These are phyloP conservation scores for Drosophila nebulosa DNA, from an alignment of 1,140 invertebrate genomes.

Conservation along the genomic window DNA sequence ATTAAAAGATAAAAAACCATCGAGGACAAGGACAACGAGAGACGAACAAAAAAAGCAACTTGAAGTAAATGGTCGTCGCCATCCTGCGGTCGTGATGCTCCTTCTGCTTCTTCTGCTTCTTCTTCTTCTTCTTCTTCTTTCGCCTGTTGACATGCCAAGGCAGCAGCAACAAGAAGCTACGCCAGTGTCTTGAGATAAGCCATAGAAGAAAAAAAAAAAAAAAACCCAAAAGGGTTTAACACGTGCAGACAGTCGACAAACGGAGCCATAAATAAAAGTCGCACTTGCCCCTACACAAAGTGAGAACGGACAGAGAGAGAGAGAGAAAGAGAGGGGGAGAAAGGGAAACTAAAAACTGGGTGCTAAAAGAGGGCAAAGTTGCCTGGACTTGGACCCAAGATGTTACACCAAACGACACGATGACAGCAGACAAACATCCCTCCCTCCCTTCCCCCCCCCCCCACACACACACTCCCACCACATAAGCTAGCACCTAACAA, in stretches of 20 bases:
- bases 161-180: slow-evolving; percentile 33
- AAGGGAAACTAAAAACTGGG: slow-evolving; percentile 2
- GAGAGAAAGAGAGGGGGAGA: too few species aligned
- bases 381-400: slow-evolving; percentile 5
- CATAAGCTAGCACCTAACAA: slow-evolving; percentile 7
- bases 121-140: slow-evolving; percentile 16
- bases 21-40: not conserved
- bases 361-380: slow-evolving; percentile 3
- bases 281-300: slow-evolving; percentile 9
- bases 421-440: slow-evolving; percentile 40
- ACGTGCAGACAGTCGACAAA: slow-evolving; percentile 35
- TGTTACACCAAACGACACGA: slow-evolving; percentile 30
- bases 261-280: slow-evolving; percentile 58
- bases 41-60: not conserved
- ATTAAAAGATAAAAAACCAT: slow-evolving; percentile 58
- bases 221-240: slow-evolving; percentile 50
- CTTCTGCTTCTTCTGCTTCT: slow-evolving; percentile 16
- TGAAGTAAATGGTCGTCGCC: not conserved
- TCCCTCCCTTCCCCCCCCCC: slow-evolving; percentile 8
- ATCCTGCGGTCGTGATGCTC: slow-evolving; percentile 21
- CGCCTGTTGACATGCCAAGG: slow-evolving; percentile 53
- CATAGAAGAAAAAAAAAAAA: not conserved
- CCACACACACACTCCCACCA: slow-evolving; percentile 8
- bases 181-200: slow-evolving; percentile 44
- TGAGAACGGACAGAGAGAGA: too few species aligned